Evolutionary conservation across 2,888 invertebrate species (phyloP).

Genomic region (Brenthis hecate): DNA sequence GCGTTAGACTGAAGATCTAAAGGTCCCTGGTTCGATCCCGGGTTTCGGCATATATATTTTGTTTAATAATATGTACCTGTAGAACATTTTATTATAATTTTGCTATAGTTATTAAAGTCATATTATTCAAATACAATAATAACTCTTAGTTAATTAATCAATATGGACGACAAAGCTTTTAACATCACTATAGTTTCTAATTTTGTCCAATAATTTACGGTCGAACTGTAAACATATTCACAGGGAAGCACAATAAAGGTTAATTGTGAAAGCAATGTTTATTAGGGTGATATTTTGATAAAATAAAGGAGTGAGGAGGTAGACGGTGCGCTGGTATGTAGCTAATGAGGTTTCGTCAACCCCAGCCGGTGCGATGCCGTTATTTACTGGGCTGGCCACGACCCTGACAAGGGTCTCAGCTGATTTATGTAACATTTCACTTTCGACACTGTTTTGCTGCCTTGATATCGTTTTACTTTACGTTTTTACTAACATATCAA

Average conservation of each 20-base stretch:
- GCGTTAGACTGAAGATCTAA: constrained; percentile 12
- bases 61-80: too few species aligned
- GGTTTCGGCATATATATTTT: constrained; percentile 1
- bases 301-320: constrained; percentile 36
- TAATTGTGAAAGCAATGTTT: constrained; percentile 20
- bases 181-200: constrained; percentile 1
- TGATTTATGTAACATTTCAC: constrained; percentile 76
- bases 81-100: too few species aligned
- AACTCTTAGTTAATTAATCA: too few species aligned
- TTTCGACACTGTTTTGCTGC: constrained; percentile 60
- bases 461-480: constrained; percentile 44
- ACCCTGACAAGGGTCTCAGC: constrained; percentile 68
- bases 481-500: constrained; percentile 29
- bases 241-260: constrained; percentile 11
- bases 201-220: constrained; percentile 13
- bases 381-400: constrained; percentile 59
- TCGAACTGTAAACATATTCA: constrained; percentile 11
- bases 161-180: too few species aligned
- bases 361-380: constrained; percentile 56
- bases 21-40: constrained; percentile 20
- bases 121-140: too few species aligned
- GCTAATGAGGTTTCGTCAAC: constrained; percentile 53
- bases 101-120: too few species aligned
- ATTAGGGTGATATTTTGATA: constrained; percentile 35
- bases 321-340: constrained; percentile 31